Evolutionary conservation across 1,140 invertebrate species (phyloP), one percentile per base, ranked within the genome.

Genomic region (Heliothis subflexa): DNA sequence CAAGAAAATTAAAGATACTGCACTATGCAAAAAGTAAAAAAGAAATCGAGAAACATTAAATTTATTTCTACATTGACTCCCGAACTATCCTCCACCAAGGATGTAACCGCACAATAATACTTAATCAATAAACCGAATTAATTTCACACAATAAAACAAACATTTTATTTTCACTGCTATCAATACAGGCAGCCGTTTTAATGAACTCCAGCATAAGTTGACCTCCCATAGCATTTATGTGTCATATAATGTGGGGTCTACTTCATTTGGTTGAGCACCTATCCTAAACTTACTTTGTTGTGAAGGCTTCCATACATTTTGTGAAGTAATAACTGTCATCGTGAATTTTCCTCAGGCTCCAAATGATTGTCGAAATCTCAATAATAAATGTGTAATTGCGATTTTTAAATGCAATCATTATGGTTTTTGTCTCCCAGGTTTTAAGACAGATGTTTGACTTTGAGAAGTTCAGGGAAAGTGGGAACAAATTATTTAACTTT

Each of bases 71-170:
- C 13, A 4, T 45, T 3, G n/a, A 18, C 21, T 21, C 7, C 14
- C 14, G n/a, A 12, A 33, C 50, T 71, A 16, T 50, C 21, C 5
- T 49, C 14, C 62, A n/a, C 33, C 5, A 5, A 40, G 9, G 13
- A 55, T 40, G 28, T 14, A 16, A 14, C 11, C 50, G 9, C 40
- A 7, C 16, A 54, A 21, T 7, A 52, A 21, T 74, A 77, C 62
- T 62, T 18, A 64, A 28, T 18, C 40, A 81, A 85, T 88, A 83
- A 86, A 86, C 40, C 84, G 83, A 78, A 5, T 78, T 84, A 81
- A 88, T 88, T 86, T 82, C 78, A 82, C 85, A 83, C 86, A 89
- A 87, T 86, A 88, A 83, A 86, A 82, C 78, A 78, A 80, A 80
- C 54, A 28, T 62, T 68, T 70, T 64, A 83, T 68, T 16, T 64